Evolutionary conservation across 2,888 invertebrate genomes (phyloP).

Genomic region (Pantelozetes paolii): DNA sequence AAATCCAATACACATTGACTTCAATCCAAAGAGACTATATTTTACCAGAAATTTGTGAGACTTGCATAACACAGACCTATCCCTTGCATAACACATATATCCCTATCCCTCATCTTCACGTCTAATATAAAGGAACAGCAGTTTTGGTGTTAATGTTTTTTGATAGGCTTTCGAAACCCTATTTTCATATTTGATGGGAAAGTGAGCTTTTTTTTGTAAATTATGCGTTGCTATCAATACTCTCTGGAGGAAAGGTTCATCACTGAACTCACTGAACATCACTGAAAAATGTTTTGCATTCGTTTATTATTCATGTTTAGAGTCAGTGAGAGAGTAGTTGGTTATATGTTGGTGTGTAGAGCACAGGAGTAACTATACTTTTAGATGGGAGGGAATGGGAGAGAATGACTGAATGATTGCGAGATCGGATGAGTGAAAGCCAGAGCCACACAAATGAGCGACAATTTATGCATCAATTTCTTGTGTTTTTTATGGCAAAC

Average conservation of each 20-base stretch:
- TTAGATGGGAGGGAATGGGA: neutral
- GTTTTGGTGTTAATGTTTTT: conserved; percentile 27
- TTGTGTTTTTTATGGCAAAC: conserved; percentile 15
- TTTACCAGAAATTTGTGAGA: neutral
- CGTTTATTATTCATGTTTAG: conserved; percentile 37
- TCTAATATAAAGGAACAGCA: conserved; percentile 17
- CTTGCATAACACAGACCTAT: neutral
- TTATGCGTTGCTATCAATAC: conserved; percentile 29
- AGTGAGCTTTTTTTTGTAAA: conserved; percentile 18
- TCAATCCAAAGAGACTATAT: neutral
- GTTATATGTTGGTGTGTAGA: neutral
- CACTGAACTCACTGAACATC: too few species aligned
- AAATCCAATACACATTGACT: neutral
- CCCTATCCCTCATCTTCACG: conserved; percentile 13
- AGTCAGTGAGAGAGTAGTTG: conserved; percentile 1
- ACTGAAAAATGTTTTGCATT: conserved; percentile 23
- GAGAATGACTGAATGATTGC: neutral
- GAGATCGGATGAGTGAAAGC: conserved; percentile 4
- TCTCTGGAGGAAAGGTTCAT: conserved; percentile 31
- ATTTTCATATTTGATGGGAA: conserved; percentile 36
- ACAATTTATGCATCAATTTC: conserved; percentile 33
- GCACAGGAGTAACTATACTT: too few species aligned
- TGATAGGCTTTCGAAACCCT: conserved; percentile 3
- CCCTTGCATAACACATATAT: neutral
- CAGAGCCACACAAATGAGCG: conserved; percentile 34